Evolutionary conservation across 2,113 vertebrate species (phyloP).

Genomic region (Sorex araneus): DNA sequence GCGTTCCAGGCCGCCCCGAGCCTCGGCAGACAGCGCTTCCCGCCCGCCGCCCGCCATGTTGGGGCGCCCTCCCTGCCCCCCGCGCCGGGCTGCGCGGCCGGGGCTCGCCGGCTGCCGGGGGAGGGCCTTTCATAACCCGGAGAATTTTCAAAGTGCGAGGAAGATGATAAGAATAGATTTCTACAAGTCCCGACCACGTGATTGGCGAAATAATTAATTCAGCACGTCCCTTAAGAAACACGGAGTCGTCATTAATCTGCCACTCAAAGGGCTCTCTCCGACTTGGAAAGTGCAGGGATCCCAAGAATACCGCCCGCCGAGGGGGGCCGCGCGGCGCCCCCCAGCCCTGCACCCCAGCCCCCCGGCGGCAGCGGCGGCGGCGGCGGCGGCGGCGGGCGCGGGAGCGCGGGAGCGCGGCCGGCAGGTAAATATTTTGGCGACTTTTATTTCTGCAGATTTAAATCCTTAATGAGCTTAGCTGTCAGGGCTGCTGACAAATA

Average conservation of each 20-base stretch:
- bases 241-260: constrained; percentile 99
- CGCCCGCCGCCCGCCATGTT: constrained; percentile 89
- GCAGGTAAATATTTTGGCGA: constrained; percentile 97
- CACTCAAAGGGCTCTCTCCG: constrained; percentile 99
- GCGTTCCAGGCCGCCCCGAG: constrained; percentile 76
- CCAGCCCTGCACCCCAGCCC: constrained; percentile 93
- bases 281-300: constrained; percentile 99
- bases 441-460: constrained; percentile 94
- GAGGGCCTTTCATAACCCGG: constrained; percentile 91
- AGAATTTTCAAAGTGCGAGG: constrained; percentile 93
- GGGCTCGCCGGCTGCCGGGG: constrained; percentile 86
- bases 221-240: constrained; percentile 99
- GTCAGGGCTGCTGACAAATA: constrained; percentile 97
- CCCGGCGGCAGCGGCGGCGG: constrained; percentile 91
- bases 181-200: constrained; percentile 98
- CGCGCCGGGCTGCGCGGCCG: constrained; percentile 83
- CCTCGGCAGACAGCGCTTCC: constrained; percentile 83
- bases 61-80: constrained; percentile 88
- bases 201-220: constrained; percentile 99
- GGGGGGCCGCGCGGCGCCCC: constrained; percentile 92
- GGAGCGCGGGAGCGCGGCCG: constrained; percentile 94
- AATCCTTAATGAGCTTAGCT: constrained; percentile 96
- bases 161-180: constrained; percentile 98
- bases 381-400: constrained; percentile 91
- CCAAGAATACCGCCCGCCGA: constrained; percentile 99